Conservation (phyloP, 2,113 vertebrate genomes). For the Nothoprocta pentlandii region DNA sequence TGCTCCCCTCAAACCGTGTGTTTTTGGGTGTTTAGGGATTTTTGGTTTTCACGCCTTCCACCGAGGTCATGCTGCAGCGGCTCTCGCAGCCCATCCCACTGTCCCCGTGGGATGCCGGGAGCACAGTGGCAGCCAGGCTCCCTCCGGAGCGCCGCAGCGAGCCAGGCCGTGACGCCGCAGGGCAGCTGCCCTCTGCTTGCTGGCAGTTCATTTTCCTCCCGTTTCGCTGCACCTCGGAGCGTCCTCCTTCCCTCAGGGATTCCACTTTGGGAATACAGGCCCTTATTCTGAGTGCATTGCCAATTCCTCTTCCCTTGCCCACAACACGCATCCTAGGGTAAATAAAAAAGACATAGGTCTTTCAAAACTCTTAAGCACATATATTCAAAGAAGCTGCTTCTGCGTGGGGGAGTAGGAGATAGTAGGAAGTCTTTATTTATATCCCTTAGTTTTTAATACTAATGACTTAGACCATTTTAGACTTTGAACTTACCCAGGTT, state of each 20-base stretch:
- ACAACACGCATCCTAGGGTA: not conserved
- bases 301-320: not conserved
- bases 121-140: no score
- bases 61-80: not conserved
- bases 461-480: not conserved
- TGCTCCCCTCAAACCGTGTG: not conserved
- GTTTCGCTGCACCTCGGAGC: not conserved
- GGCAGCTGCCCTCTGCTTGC: not conserved
- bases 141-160: no score
- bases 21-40: not conserved
- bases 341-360: not conserved
- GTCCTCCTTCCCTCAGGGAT: not conserved
- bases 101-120: no score
- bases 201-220: not conserved
- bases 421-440: not conserved
- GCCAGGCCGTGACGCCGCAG: no score
- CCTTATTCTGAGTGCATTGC: not conserved
- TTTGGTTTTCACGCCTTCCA: slow-evolving; percentile 18
- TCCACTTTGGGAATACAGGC: not conserved
- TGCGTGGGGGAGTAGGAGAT: no score
- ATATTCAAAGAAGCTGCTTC: not conserved
- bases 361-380: not conserved
- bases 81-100: not conserved
- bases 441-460: not conserved
- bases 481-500: not conserved